Evolutionary conservation across 1,140 invertebrate species (phyloP).

Genomic region (Psilanteris sp.): DNA sequence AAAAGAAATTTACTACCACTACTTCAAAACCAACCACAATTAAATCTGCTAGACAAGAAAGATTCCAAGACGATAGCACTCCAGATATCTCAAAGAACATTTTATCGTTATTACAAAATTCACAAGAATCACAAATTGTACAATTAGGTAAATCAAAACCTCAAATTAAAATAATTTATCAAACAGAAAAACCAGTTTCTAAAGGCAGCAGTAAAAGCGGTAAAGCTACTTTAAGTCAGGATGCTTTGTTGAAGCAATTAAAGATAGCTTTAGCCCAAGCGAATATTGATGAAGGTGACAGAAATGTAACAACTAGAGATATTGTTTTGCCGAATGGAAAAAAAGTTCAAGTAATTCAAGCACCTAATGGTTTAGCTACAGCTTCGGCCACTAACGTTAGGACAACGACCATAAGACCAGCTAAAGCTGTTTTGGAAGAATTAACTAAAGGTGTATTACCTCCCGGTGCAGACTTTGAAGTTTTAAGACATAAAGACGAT

Average conservation of each 20-base stretch:
- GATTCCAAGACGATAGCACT: slow-evolving; percentile 38
- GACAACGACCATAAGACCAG: slow-evolving; percentile 80
- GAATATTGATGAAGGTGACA: slow-evolving; percentile 82
- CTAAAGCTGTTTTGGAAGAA: slow-evolving; percentile 84
- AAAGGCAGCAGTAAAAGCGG: slow-evolving; percentile 36
- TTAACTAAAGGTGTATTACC: slow-evolving; percentile 87
- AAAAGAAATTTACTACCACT: slow-evolving; percentile 74
- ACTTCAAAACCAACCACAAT: slow-evolving; percentile 54
- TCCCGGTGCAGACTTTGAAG: slow-evolving; percentile 87
- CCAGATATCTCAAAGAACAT: slow-evolving; percentile 69
- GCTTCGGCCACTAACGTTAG: slow-evolving; percentile 68
- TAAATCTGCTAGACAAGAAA: slow-evolving; percentile 49
- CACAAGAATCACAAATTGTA: slow-evolving; percentile 66
- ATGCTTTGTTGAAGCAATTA: slow-evolving; percentile 85
- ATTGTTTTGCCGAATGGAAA: slow-evolving; percentile 87
- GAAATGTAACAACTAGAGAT: slow-evolving; percentile 86
- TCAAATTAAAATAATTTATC: slow-evolving; percentile 75
- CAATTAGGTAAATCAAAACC: slow-evolving; percentile 69
- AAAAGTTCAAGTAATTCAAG: slow-evolving; percentile 84
- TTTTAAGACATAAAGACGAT: slow-evolving; percentile 86
- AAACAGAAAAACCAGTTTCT: slow-evolving; percentile 69
- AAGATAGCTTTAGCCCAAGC: slow-evolving; percentile 86
- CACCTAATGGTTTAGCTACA: slow-evolving; percentile 67
- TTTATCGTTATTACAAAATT: slow-evolving; percentile 70
- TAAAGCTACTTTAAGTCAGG: slow-evolving; percentile 68